These are phyloP conservation scores for Acromyrmex heyeri DNA, from an alignment of 1,140 invertebrate species.

Conservation along the genomic window DNA sequence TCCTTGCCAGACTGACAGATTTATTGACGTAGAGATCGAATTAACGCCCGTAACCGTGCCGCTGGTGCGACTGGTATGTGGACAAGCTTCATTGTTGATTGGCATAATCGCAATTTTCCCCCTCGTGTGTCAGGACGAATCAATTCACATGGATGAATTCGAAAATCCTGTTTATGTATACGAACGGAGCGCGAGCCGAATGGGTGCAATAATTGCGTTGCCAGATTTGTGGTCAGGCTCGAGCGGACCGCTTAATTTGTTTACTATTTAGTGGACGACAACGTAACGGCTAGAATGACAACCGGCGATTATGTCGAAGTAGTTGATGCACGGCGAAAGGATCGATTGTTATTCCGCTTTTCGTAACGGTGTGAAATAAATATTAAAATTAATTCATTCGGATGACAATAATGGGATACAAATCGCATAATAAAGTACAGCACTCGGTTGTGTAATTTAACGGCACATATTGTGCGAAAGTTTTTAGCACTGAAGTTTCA, in stretches of 20 bases:
- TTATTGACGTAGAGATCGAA: constrained; percentile 58
- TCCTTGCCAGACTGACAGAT: constrained; percentile 56
- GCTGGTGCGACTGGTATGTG: constrained; percentile 42
- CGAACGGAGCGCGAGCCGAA: constrained; percentile 27
- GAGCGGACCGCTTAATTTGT: constrained; percentile 80
- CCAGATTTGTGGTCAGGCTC: constrained; percentile 78
- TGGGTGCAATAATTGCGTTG: constrained; percentile 74
- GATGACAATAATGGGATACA: constrained; percentile 1
- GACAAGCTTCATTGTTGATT: constrained; percentile 66
- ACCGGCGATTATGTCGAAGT: constrained; percentile 4
- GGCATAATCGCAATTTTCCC: constrained; percentile 65
- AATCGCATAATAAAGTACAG: neutral
- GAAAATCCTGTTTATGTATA: constrained; percentile 62
- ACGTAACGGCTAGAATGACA: constrained; percentile 52
- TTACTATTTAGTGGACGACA: constrained; percentile 78
- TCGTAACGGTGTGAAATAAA: constrained; percentile 26
- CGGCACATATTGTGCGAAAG: constrained; percentile 32
- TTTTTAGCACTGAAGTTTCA: constrained; percentile 29
- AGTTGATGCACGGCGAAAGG: constrained; percentile 9
- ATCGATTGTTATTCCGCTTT: constrained; percentile 34
- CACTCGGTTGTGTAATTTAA: constrained; percentile 19
- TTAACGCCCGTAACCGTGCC: constrained; percentile 60
- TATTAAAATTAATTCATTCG: constrained; percentile 63
- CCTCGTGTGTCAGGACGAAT: constrained; percentile 58
- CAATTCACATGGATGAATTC: constrained; percentile 70